These are phyloP conservation scores for Sebastes dallii DNA, from an alignment of 2,797 vertebrate genomes.

Conservation along the genomic window DNA sequence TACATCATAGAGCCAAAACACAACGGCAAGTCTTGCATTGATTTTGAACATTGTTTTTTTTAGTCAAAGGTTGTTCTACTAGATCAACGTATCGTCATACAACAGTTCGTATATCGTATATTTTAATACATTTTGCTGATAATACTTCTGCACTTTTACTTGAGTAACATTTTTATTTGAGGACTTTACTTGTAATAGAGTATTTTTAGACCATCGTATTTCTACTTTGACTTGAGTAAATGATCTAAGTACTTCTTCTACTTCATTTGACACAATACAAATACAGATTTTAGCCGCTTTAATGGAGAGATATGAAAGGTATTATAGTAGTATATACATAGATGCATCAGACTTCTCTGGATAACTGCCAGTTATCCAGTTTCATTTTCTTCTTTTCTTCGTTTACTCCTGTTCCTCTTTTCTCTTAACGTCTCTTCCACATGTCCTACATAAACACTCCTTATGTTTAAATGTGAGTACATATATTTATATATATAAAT, in stretches of 20 bases:
- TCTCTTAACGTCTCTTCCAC: background rate
- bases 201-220: too few species aligned
- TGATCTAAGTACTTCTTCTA: too few species aligned
- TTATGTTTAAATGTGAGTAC: background rate
- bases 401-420: background rate
- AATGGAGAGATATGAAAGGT: fast-evolving
- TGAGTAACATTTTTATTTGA: too few species aligned
- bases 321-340: background rate
- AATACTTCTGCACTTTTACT: too few species aligned
- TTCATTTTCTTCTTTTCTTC: background rate
- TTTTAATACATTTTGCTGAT: too few species aligned
- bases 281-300: background rate
- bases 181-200: too few species aligned
- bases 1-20: too few species aligned
- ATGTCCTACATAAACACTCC: slow-evolving; percentile 22
- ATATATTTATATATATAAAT: background rate
- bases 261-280: too few species aligned
- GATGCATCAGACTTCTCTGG: background rate
- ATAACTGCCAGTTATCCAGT: background rate
- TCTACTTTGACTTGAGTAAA: too few species aligned
- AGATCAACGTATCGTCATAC: background rate
- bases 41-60: background rate
- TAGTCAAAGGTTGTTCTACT: background rate
- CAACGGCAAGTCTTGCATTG: too few species aligned
- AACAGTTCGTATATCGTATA: too few species aligned